phyloP scores from a whole-genome alignment of 2,888 invertebrate genomes.

The Ariolimax columbianus region DNA sequence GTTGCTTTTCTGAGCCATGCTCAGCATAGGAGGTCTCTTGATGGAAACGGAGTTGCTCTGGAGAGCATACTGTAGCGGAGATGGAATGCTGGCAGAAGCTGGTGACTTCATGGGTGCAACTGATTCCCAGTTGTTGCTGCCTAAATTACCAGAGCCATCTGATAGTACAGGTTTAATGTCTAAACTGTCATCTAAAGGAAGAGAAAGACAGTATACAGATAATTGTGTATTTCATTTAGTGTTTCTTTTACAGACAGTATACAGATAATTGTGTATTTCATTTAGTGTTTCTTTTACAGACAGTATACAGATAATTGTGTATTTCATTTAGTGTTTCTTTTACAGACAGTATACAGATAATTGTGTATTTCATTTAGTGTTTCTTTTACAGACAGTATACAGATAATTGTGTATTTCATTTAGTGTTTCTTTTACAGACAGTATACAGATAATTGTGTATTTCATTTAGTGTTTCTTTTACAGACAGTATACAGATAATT shows the following conservation, averaged over 20 bases:
- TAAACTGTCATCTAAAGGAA: conserved; percentile 27
- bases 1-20: conserved; percentile 55
- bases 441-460: too few relatives aligned
- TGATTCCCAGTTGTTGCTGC: conserved; percentile 34
- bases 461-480: too few relatives aligned
- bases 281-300: too few relatives aligned
- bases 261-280: too few relatives aligned
- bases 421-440: too few relatives aligned
- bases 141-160: neutral
- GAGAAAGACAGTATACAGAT: neutral
- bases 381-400: too few relatives aligned
- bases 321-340: too few relatives aligned
- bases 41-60: conserved; percentile 34
- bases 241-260: neutral
- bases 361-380: too few relatives aligned
- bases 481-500: too few relatives aligned
- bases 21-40: conserved; percentile 49
- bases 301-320: neutral
- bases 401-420: too few relatives aligned
- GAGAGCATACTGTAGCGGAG: conserved; percentile 52
- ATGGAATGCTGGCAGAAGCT: conserved; percentile 32
- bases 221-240: neutral
- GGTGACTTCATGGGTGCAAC: conserved; percentile 40
- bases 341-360: too few relatives aligned
- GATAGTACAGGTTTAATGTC: conserved; percentile 38